These are phyloP conservation scores for Scyliorhinus canicula DNA, from an alignment of 2,797 vertebrate genomes.

Conservation along the genomic window DNA sequence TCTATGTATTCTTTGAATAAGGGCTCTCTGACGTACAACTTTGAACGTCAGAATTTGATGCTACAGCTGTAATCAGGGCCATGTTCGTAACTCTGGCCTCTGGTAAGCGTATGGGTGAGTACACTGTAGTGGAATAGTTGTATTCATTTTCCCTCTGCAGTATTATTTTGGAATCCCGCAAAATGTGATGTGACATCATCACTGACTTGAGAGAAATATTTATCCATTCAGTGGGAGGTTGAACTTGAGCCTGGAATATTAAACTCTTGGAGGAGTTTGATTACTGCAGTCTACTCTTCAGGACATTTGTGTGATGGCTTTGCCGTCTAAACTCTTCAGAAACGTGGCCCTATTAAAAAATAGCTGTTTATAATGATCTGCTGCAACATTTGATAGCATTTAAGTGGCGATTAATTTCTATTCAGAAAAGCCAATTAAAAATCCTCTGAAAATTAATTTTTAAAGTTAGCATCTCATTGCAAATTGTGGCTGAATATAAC, in stretches of 20 bases:
- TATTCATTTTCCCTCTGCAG: too few species aligned
- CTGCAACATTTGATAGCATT: neutral
- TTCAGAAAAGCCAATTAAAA: neutral
- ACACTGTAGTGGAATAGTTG: too few species aligned
- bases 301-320: neutral
- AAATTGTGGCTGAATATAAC: neutral
- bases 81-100: too few species aligned
- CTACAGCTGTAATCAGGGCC: too few species aligned
- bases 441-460: neutral
- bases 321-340: neutral
- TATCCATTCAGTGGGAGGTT: neutral
- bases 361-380: neutral
- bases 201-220: neutral
- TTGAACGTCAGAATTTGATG: too few species aligned
- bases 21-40: too few species aligned
- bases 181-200: neutral
- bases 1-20: too few species aligned
- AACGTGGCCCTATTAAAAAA: neutral
- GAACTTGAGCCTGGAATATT: neutral
- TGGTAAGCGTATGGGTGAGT: too few species aligned
- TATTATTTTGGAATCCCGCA: neutral
- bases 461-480: neutral
- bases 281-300: neutral
- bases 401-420: neutral
- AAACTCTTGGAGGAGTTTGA: neutral